Percentiles rank a stretch among this genome's conserved stretches.
Evolutionary conservation across 2,888 invertebrate genomes (phyloP).

Genomic region (Lacanobia oleracea): DNA sequence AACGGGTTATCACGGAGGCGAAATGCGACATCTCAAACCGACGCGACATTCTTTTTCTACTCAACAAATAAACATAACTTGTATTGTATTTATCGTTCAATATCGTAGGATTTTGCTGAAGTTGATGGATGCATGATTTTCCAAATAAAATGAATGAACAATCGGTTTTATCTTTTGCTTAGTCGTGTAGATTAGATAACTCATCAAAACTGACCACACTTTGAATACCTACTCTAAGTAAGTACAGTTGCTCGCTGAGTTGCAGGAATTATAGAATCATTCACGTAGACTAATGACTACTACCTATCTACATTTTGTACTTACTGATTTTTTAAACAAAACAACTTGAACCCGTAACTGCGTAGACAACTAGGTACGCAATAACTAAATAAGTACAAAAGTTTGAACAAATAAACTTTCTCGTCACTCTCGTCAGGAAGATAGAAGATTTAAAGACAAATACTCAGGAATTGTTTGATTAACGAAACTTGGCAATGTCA

Average conservation of each 20-base stretch:
- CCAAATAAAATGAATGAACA: conserved; percentile 16
- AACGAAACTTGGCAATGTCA: neutral
- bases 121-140: conserved; percentile 13
- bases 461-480: conserved; percentile 1
- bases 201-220: conserved; percentile 3
- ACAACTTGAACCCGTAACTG: neutral
- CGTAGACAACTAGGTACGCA: neutral
- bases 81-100: conserved; percentile 1
- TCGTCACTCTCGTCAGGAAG: conserved; percentile 3
- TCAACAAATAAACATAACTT: conserved; percentile 21
- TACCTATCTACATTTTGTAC: neutral
- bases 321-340: neutral
- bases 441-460: conserved; percentile 14
- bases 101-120: neutral
- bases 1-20: conserved; percentile 57
- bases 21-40: conserved; percentile 33
- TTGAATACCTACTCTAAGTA: neutral
- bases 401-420: neutral
- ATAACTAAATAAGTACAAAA: conserved; percentile 15
- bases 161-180: neutral
- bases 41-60: conserved; percentile 24
- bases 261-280: conserved; percentile 11
- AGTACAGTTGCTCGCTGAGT: neutral
- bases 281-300: neutral
- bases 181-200: conserved; percentile 1